phyloP scores from a whole-genome alignment of 2,797 vertebrate species.

The Pelodytes ibericus region DNA sequence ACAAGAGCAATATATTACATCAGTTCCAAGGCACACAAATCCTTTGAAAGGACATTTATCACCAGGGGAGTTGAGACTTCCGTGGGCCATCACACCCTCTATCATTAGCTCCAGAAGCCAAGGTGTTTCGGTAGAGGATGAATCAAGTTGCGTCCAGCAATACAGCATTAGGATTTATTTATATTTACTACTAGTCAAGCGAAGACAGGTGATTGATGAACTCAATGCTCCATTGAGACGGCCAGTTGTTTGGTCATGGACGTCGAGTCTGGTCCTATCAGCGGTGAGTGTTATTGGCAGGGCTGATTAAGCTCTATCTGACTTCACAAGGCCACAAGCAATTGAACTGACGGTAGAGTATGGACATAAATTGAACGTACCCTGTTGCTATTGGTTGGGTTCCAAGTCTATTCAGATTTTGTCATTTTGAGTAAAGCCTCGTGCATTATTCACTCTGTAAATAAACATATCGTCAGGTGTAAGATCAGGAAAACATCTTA shows the following conservation, averaged over 20 bases:
- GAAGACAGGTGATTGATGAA: conserved; percentile 11
- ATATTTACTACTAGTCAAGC: conserved; percentile 11
- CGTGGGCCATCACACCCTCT: not conserved
- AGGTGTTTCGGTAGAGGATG: conserved; percentile 14
- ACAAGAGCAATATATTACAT: conserved; percentile 8
- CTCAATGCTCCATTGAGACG: not conserved
- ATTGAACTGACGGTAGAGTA: not conserved
- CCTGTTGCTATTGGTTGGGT: not conserved
- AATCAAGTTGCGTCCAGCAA: not conserved
- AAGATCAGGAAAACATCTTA: not conserved
- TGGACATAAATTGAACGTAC: not conserved
- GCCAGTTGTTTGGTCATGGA: not conserved
- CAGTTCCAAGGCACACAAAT: not conserved
- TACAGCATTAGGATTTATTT: conserved; percentile 23
- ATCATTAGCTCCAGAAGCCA: conserved; percentile 2
- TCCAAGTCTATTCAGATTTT: not conserved
- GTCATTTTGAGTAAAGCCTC: not conserved
- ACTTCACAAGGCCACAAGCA: not conserved
- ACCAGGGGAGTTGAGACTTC: conserved; percentile 1
- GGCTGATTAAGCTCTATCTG: not conserved
- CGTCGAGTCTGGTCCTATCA: not conserved
- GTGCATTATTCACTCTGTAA: not conserved
- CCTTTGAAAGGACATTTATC: conserved; percentile 26
- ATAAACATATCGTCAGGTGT: not conserved
- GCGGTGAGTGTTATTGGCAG: not conserved